phyloP scores from a whole-genome alignment of 2,888 invertebrate species.

The Leucozona laternaria region DNA sequence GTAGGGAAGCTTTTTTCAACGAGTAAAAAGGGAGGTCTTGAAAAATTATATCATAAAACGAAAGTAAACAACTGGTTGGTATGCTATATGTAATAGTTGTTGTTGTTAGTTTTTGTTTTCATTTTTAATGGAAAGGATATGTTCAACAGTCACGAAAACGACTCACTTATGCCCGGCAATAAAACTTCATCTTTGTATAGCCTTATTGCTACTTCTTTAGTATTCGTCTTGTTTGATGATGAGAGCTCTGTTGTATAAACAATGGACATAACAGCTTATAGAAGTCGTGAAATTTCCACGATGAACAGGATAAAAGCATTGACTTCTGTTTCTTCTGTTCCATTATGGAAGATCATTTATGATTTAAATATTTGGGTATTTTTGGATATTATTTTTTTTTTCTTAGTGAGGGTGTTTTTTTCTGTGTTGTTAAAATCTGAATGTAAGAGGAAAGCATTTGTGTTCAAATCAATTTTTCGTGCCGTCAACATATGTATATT shows the following conservation, averaged over 20 bases:
- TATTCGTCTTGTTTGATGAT: conserved; percentile 46
- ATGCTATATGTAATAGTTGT: background rate
- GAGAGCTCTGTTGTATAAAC: background rate
- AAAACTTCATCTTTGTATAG: conserved; percentile 58
- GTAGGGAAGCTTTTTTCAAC: conserved; percentile 33
- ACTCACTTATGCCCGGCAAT: conserved; percentile 69
- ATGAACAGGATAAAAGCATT: conserved; percentile 49
- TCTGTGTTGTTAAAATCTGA: no score
- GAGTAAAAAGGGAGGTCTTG: conserved; percentile 11
- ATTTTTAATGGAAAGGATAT: conserved; percentile 70
- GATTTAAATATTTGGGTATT: conserved; percentile 25
- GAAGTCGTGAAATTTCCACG: conserved; percentile 40
- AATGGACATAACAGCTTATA: conserved; percentile 16
- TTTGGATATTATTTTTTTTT: no score
- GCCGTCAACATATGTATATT: no score
- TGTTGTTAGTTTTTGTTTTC: conserved; percentile 25
- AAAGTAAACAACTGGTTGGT: conserved; percentile 52
- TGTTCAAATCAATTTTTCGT: no score
- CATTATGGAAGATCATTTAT: conserved; percentile 41
- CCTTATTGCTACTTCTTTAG: background rate
- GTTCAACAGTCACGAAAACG: conserved; percentile 73
- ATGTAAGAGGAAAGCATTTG: no score
- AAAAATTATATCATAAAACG: conserved; percentile 57
- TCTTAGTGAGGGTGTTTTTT: background rate
- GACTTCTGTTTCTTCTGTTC: conserved; percentile 11